These are phyloP conservation scores for Cosmopolites sordidus DNA, from an alignment of 2,888 invertebrate species.

Conservation along the genomic window DNA sequence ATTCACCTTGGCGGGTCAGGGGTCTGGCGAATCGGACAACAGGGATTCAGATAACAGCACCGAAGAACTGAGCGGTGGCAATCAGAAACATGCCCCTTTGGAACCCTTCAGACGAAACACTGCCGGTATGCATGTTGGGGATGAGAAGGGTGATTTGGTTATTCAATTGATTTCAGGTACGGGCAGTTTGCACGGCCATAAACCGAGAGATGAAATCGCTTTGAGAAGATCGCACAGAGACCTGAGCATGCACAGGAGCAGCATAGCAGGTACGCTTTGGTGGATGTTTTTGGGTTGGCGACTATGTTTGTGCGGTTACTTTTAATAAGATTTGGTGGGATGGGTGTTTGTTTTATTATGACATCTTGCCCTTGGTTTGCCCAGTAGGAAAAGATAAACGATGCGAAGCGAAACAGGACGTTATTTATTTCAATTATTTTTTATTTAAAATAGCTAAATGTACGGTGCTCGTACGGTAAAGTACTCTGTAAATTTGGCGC, in stretches of 20 bases:
- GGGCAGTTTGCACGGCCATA: constrained; percentile 41
- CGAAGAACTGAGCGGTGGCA: constrained; percentile 51
- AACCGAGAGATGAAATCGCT: constrained; percentile 45
- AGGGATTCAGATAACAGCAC: constrained; percentile 76
- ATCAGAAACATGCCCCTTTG: constrained; percentile 10
- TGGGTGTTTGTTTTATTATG: too few relatives aligned
- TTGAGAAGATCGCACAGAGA: constrained; percentile 43
- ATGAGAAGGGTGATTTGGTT: too few relatives aligned
- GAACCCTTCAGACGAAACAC: constrained; percentile 36
- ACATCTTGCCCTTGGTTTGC: too few relatives aligned
- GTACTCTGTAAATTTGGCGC: too few relatives aligned
- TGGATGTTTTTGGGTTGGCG: too few relatives aligned
- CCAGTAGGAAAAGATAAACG: too few relatives aligned
- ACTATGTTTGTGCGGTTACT: too few relatives aligned
- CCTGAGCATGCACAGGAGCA: constrained; percentile 41
- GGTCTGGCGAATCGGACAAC: constrained; percentile 60
- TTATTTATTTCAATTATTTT: too few relatives aligned
- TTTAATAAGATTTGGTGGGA: too few relatives aligned
- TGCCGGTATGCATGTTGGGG: neutral
- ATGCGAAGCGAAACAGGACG: too few relatives aligned
- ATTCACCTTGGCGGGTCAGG: constrained; percentile 59
- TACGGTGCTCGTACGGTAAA: too few relatives aligned
- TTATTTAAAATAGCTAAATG: too few relatives aligned
- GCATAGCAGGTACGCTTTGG: constrained; percentile 44
- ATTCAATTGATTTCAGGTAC: constrained; percentile 10